Percentiles rank a stretch among this genome's conserved stretches.
Conservation (phyloP, 2,888 invertebrate genomes). For the Drosophila lacicola region DNA sequence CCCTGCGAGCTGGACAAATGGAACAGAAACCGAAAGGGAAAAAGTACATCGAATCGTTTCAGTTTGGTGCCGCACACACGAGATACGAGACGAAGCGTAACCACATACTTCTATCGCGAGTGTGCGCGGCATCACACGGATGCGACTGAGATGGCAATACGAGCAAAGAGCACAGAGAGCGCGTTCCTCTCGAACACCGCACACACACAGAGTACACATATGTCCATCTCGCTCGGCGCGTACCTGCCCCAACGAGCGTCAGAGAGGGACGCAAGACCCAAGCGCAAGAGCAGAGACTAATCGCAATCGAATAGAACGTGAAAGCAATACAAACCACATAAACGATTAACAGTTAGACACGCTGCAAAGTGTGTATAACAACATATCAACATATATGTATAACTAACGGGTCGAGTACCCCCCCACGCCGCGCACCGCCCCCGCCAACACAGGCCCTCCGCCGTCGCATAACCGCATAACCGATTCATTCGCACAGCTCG, state of each 20-base stretch:
- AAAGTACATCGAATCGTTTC: constrained; percentile 26
- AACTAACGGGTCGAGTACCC: constrained; percentile 23
- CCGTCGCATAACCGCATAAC: too few relatives aligned
- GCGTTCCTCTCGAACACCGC: constrained; percentile 35
- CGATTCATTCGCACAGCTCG: background rate
- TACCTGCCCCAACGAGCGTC: constrained; percentile 33
- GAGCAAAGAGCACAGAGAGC: constrained; percentile 17
- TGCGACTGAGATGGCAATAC: constrained; percentile 53
- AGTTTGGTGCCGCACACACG: constrained; percentile 40
- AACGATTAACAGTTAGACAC: constrained; percentile 8
- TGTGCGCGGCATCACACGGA: constrained; percentile 55
- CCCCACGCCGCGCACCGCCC: constrained; percentile 1
- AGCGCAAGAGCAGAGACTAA: constrained; percentile 9
- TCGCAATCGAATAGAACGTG: constrained; percentile 10
- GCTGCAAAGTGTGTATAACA: constrained; percentile 29
- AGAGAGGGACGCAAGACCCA: constrained; percentile 26
- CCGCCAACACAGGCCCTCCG: constrained; percentile 1
- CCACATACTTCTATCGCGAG: constrained; percentile 59
- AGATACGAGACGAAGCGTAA: constrained; percentile 52
- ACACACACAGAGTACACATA: constrained; percentile 4
- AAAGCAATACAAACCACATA: constrained; percentile 3
- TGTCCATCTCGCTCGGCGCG: constrained; percentile 45
- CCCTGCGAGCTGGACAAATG: constrained; percentile 38
- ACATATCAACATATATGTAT: background rate
- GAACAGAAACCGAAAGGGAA: background rate